A percentile compares a stretch with the other conserved stretches of the same genome.
These are phyloP conservation scores for Drosophila putrida DNA, from an alignment of 2,888 invertebrate genomes.

Conservation along the genomic window DNA sequence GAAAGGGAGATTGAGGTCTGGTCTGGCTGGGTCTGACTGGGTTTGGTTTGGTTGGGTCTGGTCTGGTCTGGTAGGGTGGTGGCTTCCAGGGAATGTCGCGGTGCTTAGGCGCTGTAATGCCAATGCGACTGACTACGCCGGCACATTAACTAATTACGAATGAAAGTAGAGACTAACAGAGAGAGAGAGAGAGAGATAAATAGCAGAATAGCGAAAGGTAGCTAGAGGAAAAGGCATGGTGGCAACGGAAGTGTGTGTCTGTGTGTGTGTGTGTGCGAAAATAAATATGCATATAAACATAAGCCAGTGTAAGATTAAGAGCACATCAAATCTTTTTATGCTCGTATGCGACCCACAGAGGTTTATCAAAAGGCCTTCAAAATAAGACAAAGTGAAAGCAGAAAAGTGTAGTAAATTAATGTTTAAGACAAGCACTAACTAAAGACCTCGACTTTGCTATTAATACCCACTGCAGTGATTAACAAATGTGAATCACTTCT, in stretches of 20 bases:
- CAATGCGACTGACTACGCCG: slow-evolving; percentile 57
- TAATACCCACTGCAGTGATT: too few relatives aligned
- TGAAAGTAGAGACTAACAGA: slow-evolving; percentile 29
- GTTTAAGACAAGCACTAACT: too few relatives aligned
- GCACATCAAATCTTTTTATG: slow-evolving; percentile 53
- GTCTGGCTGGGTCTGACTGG: background rate
- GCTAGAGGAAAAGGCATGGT: background rate
- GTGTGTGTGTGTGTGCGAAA: slow-evolving; percentile 16
- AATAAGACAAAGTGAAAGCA: background rate
- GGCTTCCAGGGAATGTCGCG: slow-evolving; percentile 23
- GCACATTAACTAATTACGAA: slow-evolving; percentile 76
- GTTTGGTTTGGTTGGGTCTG: background rate
- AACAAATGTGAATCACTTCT: too few relatives aligned
- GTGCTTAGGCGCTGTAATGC: slow-evolving; percentile 41
- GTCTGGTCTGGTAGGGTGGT: background rate
- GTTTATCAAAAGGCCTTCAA: slow-evolving; percentile 16
- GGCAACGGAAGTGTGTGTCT: background rate
- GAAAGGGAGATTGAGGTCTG: too few relatives aligned
- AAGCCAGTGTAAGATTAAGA: slow-evolving; percentile 46
- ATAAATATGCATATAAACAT: slow-evolving; percentile 55
- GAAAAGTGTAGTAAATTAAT: background rate
- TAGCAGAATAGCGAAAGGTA: background rate
- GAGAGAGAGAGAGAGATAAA: slow-evolving; percentile 2
- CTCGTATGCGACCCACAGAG: slow-evolving; percentile 3
- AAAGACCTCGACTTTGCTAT: too few relatives aligned